phyloP scores from a whole-genome alignment of 2,113 vertebrate species.

The Mugil cephalus region DNA sequence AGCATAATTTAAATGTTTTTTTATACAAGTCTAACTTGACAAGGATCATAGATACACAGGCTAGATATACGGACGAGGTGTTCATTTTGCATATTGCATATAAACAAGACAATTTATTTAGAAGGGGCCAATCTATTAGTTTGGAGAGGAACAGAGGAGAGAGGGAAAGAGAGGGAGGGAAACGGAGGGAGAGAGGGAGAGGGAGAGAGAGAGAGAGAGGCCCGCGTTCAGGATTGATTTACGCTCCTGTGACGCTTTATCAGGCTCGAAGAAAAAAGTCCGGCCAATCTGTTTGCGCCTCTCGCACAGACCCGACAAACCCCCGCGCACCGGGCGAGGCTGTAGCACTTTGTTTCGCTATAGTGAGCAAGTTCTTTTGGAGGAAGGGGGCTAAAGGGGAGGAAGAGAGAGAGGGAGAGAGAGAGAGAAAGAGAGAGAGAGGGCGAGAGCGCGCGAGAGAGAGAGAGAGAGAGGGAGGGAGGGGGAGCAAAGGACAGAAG shows the following conservation, averaged over 20 bases:
- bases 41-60: constrained; percentile 47
- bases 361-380: constrained; percentile 83
- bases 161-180: not conserved
- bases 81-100: constrained; percentile 80
- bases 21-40: constrained; percentile 42
- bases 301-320: constrained; percentile 86
- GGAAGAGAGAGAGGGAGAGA: constrained; percentile 16
- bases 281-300: constrained; percentile 97
- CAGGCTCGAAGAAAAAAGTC: constrained; percentile 94
- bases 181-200: not conserved
- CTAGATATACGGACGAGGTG: constrained; percentile 53
- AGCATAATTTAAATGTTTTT: constrained; percentile 46
- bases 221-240: constrained; percentile 88
- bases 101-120: constrained; percentile 81
- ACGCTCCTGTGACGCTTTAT: constrained; percentile 95
- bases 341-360: constrained; percentile 90
- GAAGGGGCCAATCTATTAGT: constrained; percentile 49
- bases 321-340: constrained; percentile 80
- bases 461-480: constrained; percentile 52
- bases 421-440: constrained; percentile 28
- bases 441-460: constrained; percentile 23
- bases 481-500: constrained; percentile 58
- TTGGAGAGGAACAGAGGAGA: not conserved
- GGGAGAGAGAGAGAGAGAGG: not conserved
- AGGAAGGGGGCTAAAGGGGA: constrained; percentile 75